Evolutionary conservation across 1,140 invertebrate genomes (phyloP), one percentile per base, ranked within the genome.

Genomic region (Alviniconcha marisindica): DNA sequence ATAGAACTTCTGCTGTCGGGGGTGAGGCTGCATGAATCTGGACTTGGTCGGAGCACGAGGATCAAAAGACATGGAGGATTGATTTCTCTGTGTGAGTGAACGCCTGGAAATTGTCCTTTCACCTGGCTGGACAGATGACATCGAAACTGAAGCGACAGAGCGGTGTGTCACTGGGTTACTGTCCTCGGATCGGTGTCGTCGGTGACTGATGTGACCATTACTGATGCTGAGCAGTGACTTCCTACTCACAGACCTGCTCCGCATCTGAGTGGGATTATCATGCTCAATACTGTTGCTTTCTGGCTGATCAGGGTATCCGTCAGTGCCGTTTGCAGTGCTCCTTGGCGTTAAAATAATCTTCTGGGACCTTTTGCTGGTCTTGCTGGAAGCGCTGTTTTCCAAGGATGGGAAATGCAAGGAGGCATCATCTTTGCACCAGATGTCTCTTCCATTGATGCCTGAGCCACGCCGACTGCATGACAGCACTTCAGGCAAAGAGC

Each of bases 311-410:
- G 5, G 44, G 44, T 48, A 10, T 48, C 18, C 44, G 18, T 5
- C 5, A 18, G 18, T 18, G 18, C 44, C 18, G 44, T 48, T 48
- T 5, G 44, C 18, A 5, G 18, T 18, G 44, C 44, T 48, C 44
- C 44, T 48, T 48, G 69, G 69, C 0, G 36, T 71, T 36, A 14
- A 24, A 18, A 14, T 21, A 24, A 33, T 71, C 33, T 71, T 71
- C 24, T 24, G 38, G 69, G 69, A 71, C 36, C 18, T 31, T 42
- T 71, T 71, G 69, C 69, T 71, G 69, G 33, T 38, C n/a, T 28
- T 28, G 69, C 44, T 66, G 60, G 60, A 66, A 66, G 74, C 48
- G n/a, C 7, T 77, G 42, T 77, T 77, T 28, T 36, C 24, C 38
- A 71, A 33, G 4, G 69, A 71, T 2, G 69, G 69, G 10, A 71